phyloP scores from a whole-genome alignment of 2,888 invertebrate species.

The Phaedon cochleariae region DNA sequence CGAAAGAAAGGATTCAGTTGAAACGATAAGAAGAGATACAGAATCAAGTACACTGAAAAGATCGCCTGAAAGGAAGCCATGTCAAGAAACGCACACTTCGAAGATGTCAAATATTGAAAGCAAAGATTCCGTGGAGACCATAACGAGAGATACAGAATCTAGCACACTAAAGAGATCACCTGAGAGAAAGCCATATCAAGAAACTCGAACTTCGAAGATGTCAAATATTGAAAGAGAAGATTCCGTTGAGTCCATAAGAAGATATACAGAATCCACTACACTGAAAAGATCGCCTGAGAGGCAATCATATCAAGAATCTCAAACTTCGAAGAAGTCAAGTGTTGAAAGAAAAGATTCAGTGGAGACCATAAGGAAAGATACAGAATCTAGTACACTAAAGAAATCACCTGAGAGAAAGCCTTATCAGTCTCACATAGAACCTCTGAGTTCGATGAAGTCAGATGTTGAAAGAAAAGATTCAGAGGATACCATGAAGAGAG shows the following conservation, averaged over 20 bases:
- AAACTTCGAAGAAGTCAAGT: slow-evolving; percentile 4
- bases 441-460: background rate
- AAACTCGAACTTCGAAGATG: background rate
- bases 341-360: background rate
- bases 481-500: background rate
- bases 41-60: no score
- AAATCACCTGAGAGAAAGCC: background rate
- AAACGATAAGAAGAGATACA: background rate
- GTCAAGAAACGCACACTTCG: slow-evolving; percentile 31
- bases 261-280: background rate
- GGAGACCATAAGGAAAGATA: background rate
- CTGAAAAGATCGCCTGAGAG: background rate
- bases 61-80: slow-evolving; percentile 10
- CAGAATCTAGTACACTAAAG: background rate
- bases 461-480: background rate
- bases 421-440: background rate
- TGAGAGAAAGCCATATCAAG: slow-evolving; percentile 22
- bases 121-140: background rate
- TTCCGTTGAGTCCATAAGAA: background rate
- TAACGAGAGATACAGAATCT: background rate
- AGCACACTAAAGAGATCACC: background rate
- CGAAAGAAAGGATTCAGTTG: slow-evolving; percentile 10
- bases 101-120: slow-evolving; percentile 9
- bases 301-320: background rate
- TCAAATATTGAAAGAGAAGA: background rate